Evolutionary conservation across 2,888 invertebrate genomes (phyloP).

Genomic region (Arge pagana): DNA sequence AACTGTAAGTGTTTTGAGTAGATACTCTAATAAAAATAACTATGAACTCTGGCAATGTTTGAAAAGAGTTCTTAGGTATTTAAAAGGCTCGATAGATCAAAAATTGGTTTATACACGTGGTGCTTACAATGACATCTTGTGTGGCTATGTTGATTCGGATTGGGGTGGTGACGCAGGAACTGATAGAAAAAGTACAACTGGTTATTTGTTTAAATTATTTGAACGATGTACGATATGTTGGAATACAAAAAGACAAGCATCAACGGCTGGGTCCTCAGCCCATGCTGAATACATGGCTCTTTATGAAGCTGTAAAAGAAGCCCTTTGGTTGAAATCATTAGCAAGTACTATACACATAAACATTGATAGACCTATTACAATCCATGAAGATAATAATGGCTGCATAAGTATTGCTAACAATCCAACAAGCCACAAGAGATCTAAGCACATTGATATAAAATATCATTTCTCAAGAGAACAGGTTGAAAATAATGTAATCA

Average conservation of each 20-base stretch:
- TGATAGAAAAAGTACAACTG: constrained; percentile 9
- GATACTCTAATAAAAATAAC: constrained; percentile 11
- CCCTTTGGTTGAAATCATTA: constrained; percentile 38
- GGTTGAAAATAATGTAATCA: not conserved
- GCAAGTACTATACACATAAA: constrained; percentile 32
- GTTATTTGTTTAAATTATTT: constrained; percentile 5
- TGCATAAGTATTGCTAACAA: too few relatives aligned
- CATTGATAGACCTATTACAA: constrained; percentile 30
- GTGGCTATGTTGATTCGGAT: constrained; percentile 10
- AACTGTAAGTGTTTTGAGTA: constrained; percentile 20
- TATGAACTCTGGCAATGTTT: constrained; percentile 8
- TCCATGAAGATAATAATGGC: constrained; percentile 44
- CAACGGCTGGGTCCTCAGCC: constrained; percentile 28
- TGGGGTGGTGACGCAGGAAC: constrained; percentile 1
- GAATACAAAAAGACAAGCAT: constrained; percentile 29
- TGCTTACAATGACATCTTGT: constrained; percentile 5
- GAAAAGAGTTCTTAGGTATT: constrained; percentile 6
- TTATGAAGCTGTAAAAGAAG: constrained; percentile 40
- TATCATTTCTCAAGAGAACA: constrained; percentile 6
- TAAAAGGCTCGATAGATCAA: constrained; percentile 4
- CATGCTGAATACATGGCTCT: constrained; percentile 31
- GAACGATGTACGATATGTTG: constrained; percentile 27
- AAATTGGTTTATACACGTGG: constrained; percentile 1
- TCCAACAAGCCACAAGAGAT: constrained; percentile 35
- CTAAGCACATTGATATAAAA: constrained; percentile 40